Evolutionary conservation across 2,888 invertebrate species (phyloP).

Genomic region (Ctenicera cuprea): DNA sequence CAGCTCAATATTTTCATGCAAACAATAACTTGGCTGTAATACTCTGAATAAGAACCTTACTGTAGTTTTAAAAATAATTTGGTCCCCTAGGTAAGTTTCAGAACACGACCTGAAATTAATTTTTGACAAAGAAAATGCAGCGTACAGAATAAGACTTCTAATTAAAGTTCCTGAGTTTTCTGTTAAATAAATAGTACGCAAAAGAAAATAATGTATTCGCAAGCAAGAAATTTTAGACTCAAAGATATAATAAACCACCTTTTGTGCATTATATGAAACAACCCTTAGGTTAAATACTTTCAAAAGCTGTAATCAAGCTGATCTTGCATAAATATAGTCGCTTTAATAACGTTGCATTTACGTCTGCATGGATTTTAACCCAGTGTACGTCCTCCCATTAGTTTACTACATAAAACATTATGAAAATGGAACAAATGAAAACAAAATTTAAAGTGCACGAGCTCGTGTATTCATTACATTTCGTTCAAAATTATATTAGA

Average conservation of each 20-base stretch:
- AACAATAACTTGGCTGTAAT: neutral
- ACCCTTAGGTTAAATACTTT: neutral
- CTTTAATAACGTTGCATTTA: neutral
- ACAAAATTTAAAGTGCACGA: constrained; percentile 8
- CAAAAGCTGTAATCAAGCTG: neutral
- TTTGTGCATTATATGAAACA: too few species aligned
- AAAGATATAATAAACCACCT: too few species aligned
- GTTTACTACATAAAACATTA: constrained; percentile 5
- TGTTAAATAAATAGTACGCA: neutral
- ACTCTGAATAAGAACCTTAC: neutral
- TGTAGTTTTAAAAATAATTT: neutral
- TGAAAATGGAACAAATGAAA: constrained; percentile 12
- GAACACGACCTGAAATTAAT: too few species aligned
- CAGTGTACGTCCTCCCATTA: neutral
- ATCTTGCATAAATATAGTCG: neutral
- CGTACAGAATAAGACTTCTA: neutral
- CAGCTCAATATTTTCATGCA: neutral
- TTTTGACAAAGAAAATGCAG: neutral
- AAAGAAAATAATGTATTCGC: too few species aligned
- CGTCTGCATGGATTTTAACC: neutral
- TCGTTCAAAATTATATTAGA: constrained; percentile 11
- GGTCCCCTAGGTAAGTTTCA: constrained; percentile 4
- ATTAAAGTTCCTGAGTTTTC: neutral
- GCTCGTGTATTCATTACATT: constrained; percentile 1
- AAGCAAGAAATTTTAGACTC: neutral